Percentiles rank a stretch among this genome's conserved stretches.
Evolutionary conservation across 2,888 invertebrate species (phyloP).

Genomic region (Eurytoma adleriae): DNA sequence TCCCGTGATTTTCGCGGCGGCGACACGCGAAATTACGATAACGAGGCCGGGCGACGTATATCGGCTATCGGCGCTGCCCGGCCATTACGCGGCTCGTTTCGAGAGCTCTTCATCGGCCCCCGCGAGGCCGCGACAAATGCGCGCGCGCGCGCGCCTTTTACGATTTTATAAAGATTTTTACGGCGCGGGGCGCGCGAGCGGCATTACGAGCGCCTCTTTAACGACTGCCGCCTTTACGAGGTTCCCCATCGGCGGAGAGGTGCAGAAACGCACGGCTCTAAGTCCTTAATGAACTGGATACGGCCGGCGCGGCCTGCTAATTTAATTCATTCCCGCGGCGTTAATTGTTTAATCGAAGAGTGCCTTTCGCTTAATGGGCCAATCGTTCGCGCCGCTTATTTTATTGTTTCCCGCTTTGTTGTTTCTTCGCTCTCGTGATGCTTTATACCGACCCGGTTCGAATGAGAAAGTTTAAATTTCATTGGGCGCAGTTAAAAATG

Average conservation of each 20-base stretch:
- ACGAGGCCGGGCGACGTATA: constrained; percentile 47
- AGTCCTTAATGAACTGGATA: constrained; percentile 37
- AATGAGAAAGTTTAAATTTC: neutral
- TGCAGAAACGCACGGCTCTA: neutral
- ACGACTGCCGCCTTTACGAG: constrained; percentile 12
- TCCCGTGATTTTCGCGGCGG: constrained; percentile 44
- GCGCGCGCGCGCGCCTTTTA: constrained; percentile 22
- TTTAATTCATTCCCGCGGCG: constrained; percentile 13
- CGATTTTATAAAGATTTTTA: constrained; percentile 48
- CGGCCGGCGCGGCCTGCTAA: constrained; percentile 3
- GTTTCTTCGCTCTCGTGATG: neutral
- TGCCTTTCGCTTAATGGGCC: neutral
- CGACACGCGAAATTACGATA: constrained; percentile 51
- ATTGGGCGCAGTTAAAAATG: too few species aligned
- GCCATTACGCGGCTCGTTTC: constrained; percentile 40
- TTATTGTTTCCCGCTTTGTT: too few species aligned
- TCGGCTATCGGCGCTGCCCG: constrained; percentile 14
- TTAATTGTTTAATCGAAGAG: constrained; percentile 8
- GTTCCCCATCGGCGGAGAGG: neutral
- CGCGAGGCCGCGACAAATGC: constrained; percentile 26
- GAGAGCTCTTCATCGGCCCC: constrained; percentile 33
- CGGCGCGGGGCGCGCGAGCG: neutral
- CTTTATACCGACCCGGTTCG: neutral
- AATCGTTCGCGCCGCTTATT: too few species aligned
- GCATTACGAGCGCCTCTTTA: constrained; percentile 21